A percentile compares a stretch with the other conserved stretches of the same genome.
Conservation (phyloP, 2,113 vertebrate genomes). For the human (Homo sapiens) region GRCh38 chr2:79656501-79657000, state of each 20-base stretch:
- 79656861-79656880: background rate
- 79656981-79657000: background rate
- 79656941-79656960: background rate
- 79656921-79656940: background rate
- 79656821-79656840: background rate
- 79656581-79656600: background rate
- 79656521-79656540: background rate
- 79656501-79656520: background rate
- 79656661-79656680: background rate
- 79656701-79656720: background rate
- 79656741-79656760: background rate
- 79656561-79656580: background rate
- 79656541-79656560: background rate
- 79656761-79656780: background rate
- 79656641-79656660: background rate
- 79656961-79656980: background rate
- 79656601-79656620: background rate
- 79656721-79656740: background rate
- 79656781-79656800: background rate
- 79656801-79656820: background rate
- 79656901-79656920: background rate
- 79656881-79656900: background rate
- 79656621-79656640: background rate
- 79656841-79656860: background rate
- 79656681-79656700: background rate